Base-by-base conservation (phyloP, 2,113 vertebrate species). In the Cepphus grylle region DNA sequence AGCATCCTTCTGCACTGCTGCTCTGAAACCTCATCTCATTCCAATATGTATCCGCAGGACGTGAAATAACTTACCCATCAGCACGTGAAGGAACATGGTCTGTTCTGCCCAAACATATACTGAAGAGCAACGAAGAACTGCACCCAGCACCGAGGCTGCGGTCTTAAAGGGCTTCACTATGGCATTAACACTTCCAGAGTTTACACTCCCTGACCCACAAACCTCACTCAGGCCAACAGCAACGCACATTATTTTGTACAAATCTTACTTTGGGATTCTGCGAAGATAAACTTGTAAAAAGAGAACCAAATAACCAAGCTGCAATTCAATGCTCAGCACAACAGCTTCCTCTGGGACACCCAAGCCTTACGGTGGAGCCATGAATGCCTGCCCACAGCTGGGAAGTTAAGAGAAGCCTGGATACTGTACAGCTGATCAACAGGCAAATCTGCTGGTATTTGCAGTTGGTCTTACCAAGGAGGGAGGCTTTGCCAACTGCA, bases 41-140 rank as follows among this genome's bases (percentile, higher is more conserved):
- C 34, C 69, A 21, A 34, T 8, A 14, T 0, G 3, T 27, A 59
- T 5, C 53, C 0, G 2, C 25, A 47, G 40, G 25, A 30, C 3
- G 9, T 26, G 47, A 81, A 86, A n/a, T 10, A 45, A 45, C 45
- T 45, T 18, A 45, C 38, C 23, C 49, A 25, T 18, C 36, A 45
- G 71, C 14, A 25, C 1, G 8, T 12, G 38, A 78, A 72, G 58
- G 21, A 74, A 43, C 27, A 36, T 1, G 25, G 20, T 30, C n/a
- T 49, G 34, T n/a, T 45, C 50, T 63, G 17, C 16, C 45, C 59
- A 43, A 80, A 72, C 36, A 38, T 43, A 14, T 12, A 34, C 34
- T 8, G 29, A 65, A 50, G 67, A 52, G 59, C 38, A 69, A 38
- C 5, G 3, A 52, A 40, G 34, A 82, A 62, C 38, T 11, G 30